These are phyloP conservation scores for Heterocephalus glaber DNA, from an alignment of 2,113 vertebrate genomes.

Conservation along the genomic window DNA sequence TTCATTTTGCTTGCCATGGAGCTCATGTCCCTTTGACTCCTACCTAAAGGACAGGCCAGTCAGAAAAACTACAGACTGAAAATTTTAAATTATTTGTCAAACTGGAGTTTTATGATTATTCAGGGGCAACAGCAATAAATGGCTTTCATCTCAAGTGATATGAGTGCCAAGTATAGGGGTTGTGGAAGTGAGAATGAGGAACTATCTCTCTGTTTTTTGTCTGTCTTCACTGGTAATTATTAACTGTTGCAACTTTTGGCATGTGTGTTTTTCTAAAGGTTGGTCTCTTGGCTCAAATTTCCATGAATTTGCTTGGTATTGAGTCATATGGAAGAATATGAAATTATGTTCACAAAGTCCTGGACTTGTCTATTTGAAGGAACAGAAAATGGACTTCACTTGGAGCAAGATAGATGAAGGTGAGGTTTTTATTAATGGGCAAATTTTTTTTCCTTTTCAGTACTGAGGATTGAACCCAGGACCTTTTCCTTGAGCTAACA, in stretches of 20 bases:
- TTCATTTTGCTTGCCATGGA: background rate
- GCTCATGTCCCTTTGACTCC: background rate
- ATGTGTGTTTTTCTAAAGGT: background rate
- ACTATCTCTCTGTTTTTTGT: constrained; percentile 15
- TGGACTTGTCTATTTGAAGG: background rate
- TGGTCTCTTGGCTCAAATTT: background rate
- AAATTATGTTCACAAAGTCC: background rate
- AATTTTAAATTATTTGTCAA: constrained; percentile 13
- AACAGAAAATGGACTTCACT: constrained; percentile 46
- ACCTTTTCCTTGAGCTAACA: background rate
- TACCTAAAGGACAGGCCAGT: background rate
- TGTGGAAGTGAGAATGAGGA: constrained; percentile 44
- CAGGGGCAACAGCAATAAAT: background rate
- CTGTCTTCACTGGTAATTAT: constrained; percentile 17
- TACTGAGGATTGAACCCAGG: background rate
- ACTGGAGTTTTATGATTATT: background rate
- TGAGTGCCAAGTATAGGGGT: background rate
- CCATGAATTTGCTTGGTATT: background rate
- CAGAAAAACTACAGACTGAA: constrained; percentile 6
- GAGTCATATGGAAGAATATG: constrained; percentile 1
- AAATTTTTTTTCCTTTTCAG: background rate
- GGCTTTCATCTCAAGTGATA: background rate
- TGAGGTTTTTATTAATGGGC: constrained; percentile 19
- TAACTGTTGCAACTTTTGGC: background rate
- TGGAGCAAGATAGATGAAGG: background rate